These are phyloP conservation scores for Trichonephila inaurata DNA, from an alignment of 1,140 invertebrate species.

Conservation along the genomic window DNA sequence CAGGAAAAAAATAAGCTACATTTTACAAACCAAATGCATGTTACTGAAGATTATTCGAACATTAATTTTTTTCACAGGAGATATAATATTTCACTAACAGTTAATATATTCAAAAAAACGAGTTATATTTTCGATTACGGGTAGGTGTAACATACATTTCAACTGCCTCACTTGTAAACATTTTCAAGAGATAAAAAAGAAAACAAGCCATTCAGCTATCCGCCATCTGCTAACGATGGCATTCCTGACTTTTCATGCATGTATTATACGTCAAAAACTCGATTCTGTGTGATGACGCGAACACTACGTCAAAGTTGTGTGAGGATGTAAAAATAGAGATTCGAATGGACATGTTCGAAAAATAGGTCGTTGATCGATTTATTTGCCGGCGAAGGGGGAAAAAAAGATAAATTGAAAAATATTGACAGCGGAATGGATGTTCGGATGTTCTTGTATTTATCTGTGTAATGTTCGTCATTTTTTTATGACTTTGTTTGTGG, in stretches of 20 bases:
- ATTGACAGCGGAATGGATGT: neutral
- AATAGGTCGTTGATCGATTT: constrained; percentile 19
- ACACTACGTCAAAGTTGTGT: constrained; percentile 9
- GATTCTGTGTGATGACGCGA: neutral
- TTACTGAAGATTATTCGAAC: too few species aligned
- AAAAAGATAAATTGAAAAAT: constrained; percentile 15
- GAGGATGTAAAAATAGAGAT: constrained; percentile 5
- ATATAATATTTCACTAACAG: too few species aligned
- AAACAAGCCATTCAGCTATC: neutral
- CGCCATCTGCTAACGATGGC: constrained; percentile 1
- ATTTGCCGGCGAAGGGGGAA: neutral
- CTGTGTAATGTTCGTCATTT: neutral
- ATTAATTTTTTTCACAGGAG: too few species aligned
- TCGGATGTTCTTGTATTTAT: constrained; percentile 22
- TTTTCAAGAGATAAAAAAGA: neutral
- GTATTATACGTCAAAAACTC: constrained; percentile 1
- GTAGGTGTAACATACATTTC: too few species aligned
- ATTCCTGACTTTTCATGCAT: neutral
- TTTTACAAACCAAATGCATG: too few species aligned
- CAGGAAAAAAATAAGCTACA: too few species aligned
- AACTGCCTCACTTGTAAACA: too few species aligned
- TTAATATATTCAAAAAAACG: too few species aligned
- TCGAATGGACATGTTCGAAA: neutral
- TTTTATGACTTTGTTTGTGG: too few species aligned
- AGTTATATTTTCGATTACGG: too few species aligned